Percentiles rank a stretch among this genome's conserved stretches.
Evolutionary conservation across 2,113 vertebrate genomes (phyloP).

Genomic region (Passer montanus): DNA sequence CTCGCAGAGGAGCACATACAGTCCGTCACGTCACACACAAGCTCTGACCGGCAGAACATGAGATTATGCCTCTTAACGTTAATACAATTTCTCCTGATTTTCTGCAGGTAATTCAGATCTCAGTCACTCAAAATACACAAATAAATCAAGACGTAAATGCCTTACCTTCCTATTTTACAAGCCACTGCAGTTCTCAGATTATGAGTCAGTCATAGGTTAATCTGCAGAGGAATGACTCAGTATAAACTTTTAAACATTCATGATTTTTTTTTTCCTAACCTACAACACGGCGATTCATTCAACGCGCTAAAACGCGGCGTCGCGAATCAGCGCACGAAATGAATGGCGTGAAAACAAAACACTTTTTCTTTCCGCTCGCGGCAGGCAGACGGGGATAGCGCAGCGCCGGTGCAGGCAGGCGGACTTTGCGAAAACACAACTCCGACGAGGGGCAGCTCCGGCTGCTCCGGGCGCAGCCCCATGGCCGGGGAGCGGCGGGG

Average conservation of each 20-base stretch:
- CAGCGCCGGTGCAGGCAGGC: not conserved
- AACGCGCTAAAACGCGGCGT: not conserved
- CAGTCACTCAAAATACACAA: not conserved
- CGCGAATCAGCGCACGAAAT: not conserved
- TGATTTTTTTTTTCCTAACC: conserved; percentile 23
- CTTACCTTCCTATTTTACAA: conserved; percentile 57
- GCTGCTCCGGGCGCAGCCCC: not conserved
- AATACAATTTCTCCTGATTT: not conserved
- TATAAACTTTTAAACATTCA: conserved; percentile 75
- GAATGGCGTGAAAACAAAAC: conserved; percentile 45
- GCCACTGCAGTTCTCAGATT: conserved; percentile 64
- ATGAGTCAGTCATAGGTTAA: conserved; percentile 69
- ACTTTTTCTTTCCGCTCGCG: conserved; percentile 1
- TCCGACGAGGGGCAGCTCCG: not conserved
- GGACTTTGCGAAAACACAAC: not conserved
- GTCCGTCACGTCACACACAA: not conserved
- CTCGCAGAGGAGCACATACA: not conserved
- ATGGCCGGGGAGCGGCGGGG: not conserved
- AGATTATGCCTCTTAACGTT: not conserved
- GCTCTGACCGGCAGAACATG: not conserved
- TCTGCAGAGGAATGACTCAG: conserved; percentile 80
- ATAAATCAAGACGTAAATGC: not conserved
- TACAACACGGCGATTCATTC: not conserved
- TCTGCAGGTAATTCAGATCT: not conserved
- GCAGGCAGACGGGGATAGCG: not conserved